Evolutionary conservation across 2,113 vertebrate species (phyloP), one percentile per base, ranked within the genome.

Genomic region (Cairina moschata): DNA sequence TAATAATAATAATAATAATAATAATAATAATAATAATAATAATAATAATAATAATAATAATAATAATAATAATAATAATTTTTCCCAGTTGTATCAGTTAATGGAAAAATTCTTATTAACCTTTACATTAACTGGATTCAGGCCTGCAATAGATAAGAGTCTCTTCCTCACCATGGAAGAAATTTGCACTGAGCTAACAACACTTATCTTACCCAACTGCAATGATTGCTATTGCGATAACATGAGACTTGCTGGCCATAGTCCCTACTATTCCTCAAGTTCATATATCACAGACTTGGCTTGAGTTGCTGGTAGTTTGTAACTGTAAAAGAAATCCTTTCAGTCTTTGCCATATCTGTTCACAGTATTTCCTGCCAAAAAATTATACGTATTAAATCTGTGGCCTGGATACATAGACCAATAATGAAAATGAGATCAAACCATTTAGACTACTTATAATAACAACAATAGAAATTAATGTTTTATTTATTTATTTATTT

Each of bases 371-470:
- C 73, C 59, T 83, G 12, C 31, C 25, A 83, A 90, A 88, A 77
- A 18, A 8, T 2, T 2, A 0, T 38, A 59, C 6, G 4, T 28
- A 13, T 56, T 50, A 82, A 93, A 76, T 2, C 12, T 36, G 20
- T 60, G 28, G 34, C 23, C 26, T 69, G 23, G 38, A 32, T 52
- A 9, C 0, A 1, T n/a, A 55, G 79, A 3, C 0, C 17, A 73
- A 29, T 3, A 22, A 3, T 34, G 13, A 63, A 80, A 91, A 63
- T 56, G 6, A 48, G 15, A 32, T 32, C 4, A 69, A 83, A 23
- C 0, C 5, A 8, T 14, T 77, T 48, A 8, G 2, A 38, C 44
- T 16, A 11, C 2, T 83, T 63, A 16, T 55, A 73, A 66, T 23
- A 58, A 58, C 15, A 60, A 9, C 2, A 55, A 2, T 25, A 38